Evolutionary conservation across 2,113 vertebrate genomes (phyloP).

Genomic region (Ibidorhyncha struthersii): DNA sequence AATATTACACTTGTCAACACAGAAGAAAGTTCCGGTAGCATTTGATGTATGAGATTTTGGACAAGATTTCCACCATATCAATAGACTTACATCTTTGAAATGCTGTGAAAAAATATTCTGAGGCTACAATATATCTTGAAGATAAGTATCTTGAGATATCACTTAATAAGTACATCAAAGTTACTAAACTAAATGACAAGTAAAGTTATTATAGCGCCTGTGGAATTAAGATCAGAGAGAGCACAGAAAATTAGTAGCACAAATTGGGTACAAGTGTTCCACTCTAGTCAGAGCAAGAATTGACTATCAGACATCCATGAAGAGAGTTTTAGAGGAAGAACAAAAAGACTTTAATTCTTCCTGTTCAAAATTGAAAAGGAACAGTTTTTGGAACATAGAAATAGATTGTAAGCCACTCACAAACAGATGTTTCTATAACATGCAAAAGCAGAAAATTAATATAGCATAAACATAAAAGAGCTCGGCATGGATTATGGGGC

Average conservation of each 20-base stretch:
- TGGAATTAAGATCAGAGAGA: background rate
- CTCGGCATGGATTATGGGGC: background rate
- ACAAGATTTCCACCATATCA: background rate
- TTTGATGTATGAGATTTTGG: background rate
- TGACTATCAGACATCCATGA: background rate
- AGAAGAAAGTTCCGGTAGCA: background rate
- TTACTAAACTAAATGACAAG: background rate
- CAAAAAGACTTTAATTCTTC: constrained; percentile 11
- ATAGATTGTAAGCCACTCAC: constrained; percentile 14
- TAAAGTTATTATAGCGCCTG: background rate
- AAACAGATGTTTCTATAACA: constrained; percentile 26
- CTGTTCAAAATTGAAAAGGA: constrained; percentile 9
- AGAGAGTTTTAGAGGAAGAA: background rate
- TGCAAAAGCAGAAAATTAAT: constrained; percentile 23
- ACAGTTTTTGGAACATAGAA: background rate
- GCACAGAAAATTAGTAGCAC: constrained; percentile 2
- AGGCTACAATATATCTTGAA: background rate
- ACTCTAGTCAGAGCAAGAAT: background rate
- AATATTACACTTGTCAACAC: background rate
- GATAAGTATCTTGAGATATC: constrained; percentile 12
- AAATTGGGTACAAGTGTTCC: constrained; percentile 13
- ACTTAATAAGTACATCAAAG: constrained; percentile 10
- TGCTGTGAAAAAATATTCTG: constrained; percentile 31
- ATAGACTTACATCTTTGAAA: background rate
- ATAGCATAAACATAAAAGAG: constrained; percentile 33